These are phyloP conservation scores for Anoplophora glabripennis DNA, from an alignment of 1,140 invertebrate species.

Conservation along the genomic window DNA sequence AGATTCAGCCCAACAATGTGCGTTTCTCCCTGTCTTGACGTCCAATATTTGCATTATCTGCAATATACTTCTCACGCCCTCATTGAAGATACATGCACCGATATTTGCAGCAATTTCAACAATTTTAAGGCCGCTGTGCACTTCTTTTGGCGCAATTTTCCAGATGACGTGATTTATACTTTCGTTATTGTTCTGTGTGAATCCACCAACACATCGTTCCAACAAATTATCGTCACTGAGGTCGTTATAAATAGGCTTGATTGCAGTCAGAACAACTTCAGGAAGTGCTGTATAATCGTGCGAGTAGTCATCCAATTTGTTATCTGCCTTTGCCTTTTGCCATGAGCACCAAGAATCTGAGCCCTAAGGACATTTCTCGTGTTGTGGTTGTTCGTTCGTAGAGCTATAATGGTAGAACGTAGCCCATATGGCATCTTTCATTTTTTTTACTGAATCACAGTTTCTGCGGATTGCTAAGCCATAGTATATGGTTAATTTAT, in stretches of 20 bases:
- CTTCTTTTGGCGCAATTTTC: background rate
- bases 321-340: background rate
- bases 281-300: background rate
- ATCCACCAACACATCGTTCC: background rate
- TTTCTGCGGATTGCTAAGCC: background rate
- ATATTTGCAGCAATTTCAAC: background rate
- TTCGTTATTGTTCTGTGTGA: constrained; percentile 8
- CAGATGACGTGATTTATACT: background rate
- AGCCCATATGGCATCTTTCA: background rate
- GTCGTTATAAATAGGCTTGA: background rate
- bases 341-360: constrained; percentile 5
- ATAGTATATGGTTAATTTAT: background rate
- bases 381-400: constrained; percentile 11
- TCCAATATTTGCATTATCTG: no score
- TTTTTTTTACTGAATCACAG: background rate
- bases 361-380: constrained; percentile 28
- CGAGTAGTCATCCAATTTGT: background rate
- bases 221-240: background rate
- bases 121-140: background rate
- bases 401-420: background rate
- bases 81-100: background rate
- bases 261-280: background rate
- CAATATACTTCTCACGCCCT: background rate
- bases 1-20: no score
- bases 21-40: no score